Conservation (phyloP, 1,140 invertebrate genomes). For the Drosophila pectinifera region DNA sequence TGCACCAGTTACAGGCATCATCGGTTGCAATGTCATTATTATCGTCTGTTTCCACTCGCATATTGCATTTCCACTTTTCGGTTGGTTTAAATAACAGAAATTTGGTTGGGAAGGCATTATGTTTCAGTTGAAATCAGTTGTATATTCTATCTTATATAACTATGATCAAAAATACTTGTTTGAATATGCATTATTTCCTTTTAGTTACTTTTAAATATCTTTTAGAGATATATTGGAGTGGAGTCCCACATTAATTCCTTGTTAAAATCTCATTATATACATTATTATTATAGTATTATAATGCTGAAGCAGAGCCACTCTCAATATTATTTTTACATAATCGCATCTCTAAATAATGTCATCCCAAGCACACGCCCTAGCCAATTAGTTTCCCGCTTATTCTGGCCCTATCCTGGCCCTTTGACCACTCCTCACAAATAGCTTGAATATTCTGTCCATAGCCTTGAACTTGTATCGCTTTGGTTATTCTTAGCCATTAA, state of each 20-base stretch:
- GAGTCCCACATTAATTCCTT: no score
- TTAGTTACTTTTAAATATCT: neutral
- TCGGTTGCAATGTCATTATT: slow-evolving; percentile 38
- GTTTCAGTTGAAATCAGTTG: no score
- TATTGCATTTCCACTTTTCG: slow-evolving; percentile 1
- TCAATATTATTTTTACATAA: neutral
- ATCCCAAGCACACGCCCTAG: neutral
- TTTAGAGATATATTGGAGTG: no score
- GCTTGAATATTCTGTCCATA: slow-evolving; percentile 5
- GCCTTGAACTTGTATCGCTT: slow-evolving; percentile 45
- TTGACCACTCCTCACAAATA: slow-evolving; percentile 14
- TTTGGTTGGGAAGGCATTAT: neutral
- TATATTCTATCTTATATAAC: neutral
- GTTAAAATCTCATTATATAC: neutral
- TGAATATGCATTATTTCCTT: neutral
- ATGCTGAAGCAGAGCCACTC: neutral
- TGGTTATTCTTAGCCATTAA: slow-evolving; percentile 43
- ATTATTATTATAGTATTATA: neutral
- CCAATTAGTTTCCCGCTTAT: slow-evolving; percentile 3
- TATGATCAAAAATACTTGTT: neutral
- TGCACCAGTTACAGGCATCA: slow-evolving; percentile 33
- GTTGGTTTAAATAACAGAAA: neutral
- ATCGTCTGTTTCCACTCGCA: slow-evolving; percentile 13
- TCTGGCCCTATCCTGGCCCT: neutral
- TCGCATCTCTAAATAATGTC: neutral